Evolutionary conservation across 2,888 invertebrate species (phyloP).

Genomic region (Uropetala carovei): DNA sequence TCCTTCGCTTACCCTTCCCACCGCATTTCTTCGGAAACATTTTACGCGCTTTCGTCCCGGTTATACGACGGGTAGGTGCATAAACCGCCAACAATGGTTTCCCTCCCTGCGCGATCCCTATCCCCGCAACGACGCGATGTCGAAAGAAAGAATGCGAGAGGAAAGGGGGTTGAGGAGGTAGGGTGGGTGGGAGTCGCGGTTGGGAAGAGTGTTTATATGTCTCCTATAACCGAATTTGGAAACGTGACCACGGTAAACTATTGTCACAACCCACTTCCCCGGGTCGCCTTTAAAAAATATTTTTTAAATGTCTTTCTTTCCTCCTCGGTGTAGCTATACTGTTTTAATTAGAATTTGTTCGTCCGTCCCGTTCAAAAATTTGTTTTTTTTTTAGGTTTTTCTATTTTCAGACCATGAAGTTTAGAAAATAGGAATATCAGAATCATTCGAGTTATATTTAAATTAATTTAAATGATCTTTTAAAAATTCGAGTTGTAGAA

Average conservation of each 20-base stretch:
- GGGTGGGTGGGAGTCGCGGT: background rate
- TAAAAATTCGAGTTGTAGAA: too few species aligned
- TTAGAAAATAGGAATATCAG: too few species aligned
- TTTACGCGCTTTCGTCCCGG: background rate
- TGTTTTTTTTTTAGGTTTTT: too few species aligned
- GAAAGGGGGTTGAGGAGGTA: background rate
- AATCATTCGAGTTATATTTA: too few species aligned
- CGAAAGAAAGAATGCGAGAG: background rate
- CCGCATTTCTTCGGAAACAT: background rate
- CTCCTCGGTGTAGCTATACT: too few species aligned
- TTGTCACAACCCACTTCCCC: background rate
- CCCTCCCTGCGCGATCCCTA: background rate
- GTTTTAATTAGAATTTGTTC: too few species aligned
- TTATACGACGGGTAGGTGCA: background rate
- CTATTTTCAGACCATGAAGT: too few species aligned
- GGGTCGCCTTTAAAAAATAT: background rate
- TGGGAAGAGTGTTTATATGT: background rate
- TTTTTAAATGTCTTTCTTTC: too few species aligned
- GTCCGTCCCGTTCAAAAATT: too few species aligned
- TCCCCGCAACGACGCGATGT: background rate
- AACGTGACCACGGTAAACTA: conserved; percentile 18
- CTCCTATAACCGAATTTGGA: background rate
- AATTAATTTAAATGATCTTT: too few species aligned
- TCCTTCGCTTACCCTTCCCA: background rate
- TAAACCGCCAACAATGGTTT: background rate